A percentile compares a stretch with the other conserved stretches of the same genome.
phyloP scores from a whole-genome alignment of 2,888 invertebrate species.

The Tenthredo distinguenda region DNA sequence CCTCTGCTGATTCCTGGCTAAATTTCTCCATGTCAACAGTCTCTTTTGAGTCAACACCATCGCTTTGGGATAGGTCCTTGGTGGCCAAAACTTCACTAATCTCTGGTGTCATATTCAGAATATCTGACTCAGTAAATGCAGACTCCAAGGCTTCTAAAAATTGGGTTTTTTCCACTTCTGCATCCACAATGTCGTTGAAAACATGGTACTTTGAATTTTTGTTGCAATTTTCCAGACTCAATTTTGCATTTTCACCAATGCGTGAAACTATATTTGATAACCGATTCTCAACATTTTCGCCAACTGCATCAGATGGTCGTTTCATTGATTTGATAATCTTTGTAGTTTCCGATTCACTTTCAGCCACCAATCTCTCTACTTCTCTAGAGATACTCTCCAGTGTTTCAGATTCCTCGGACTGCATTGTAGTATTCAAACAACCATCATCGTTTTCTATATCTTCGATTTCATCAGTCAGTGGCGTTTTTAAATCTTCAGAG shows the following conservation, averaged over 20 bases:
- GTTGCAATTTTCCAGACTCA: conserved; percentile 18
- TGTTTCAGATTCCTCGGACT: conserved; percentile 69
- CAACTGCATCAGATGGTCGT: background rate
- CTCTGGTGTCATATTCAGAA: conserved; percentile 35
- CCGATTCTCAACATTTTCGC: background rate
- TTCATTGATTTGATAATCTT: background rate
- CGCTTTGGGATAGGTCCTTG: conserved; percentile 18
- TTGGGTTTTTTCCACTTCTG: conserved; percentile 44
- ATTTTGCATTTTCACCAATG: background rate
- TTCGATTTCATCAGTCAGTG: background rate
- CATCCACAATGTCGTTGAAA: conserved; percentile 18
- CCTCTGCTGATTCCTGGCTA: conserved; percentile 15
- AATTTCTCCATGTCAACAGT: conserved; percentile 47
- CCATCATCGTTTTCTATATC: conserved; percentile 9
- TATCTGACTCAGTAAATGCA: conserved; percentile 50
- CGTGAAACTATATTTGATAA: background rate
- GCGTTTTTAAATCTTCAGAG: background rate
- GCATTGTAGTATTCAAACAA: conserved; percentile 27
- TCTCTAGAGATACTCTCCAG: conserved; percentile 73
- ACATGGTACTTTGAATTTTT: conserved; percentile 11
- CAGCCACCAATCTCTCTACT: conserved; percentile 70
- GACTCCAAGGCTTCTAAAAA: conserved; percentile 48
- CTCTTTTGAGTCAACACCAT: conserved; percentile 32
- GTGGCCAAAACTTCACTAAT: conserved; percentile 36
- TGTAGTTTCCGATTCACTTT: conserved; percentile 48